These are phyloP conservation scores for Falcaria lacertinaria DNA, from an alignment of 2,888 invertebrate species.

Conservation along the genomic window DNA sequence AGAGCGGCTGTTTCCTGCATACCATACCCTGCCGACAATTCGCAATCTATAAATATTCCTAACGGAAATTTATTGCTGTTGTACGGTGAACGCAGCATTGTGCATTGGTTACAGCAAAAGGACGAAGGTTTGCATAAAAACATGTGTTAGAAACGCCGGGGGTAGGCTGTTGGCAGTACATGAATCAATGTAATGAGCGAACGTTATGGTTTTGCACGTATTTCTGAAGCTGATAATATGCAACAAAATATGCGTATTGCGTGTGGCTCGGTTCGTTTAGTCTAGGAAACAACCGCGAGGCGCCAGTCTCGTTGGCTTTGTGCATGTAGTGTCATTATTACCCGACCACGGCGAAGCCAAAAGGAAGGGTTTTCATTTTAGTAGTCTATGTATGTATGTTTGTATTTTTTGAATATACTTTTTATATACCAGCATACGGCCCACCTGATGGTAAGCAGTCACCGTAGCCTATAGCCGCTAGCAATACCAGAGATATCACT, in stretches of 20 bases:
- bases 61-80: constrained; percentile 14
- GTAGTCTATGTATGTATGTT: no score
- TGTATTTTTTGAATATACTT: no score
- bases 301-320: background rate
- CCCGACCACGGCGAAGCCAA: no score
- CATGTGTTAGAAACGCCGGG: background rate
- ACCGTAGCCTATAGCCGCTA: no score
- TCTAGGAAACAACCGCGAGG: background rate
- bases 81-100: constrained; percentile 12
- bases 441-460: no score
- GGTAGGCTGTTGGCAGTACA: background rate
- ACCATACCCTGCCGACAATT: constrained; percentile 5
- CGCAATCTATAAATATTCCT: constrained; percentile 17
- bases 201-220: background rate
- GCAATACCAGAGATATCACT: no score
- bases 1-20: constrained; percentile 14
- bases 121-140: background rate
- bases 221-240: background rate
- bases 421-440: no score
- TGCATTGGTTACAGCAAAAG: constrained; percentile 4
- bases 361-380: no score
- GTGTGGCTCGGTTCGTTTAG: background rate
- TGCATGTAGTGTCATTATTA: background rate
- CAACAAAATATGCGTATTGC: background rate
- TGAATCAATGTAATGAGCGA: background rate